These are phyloP conservation scores for Rattus rattus DNA, from an alignment of 2,113 vertebrate genomes.

Conservation along the genomic window DNA sequence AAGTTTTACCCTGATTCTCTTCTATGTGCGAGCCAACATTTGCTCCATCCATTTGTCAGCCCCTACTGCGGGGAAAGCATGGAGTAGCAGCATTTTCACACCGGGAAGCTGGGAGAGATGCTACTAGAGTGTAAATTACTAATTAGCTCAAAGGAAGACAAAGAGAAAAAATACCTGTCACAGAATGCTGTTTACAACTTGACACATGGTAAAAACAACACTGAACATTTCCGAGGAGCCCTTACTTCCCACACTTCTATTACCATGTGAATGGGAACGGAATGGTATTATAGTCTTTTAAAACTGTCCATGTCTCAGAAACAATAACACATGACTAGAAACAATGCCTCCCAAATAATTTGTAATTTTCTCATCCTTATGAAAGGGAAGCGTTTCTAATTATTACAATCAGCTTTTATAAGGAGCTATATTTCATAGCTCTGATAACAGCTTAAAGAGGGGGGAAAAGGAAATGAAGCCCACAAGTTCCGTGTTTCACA, in stretches of 20 bases:
- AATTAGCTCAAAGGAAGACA: constrained; percentile 82
- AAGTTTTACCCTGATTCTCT: constrained; percentile 56
- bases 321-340: constrained; percentile 62
- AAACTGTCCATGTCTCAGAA: constrained; percentile 70
- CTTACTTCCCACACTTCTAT: constrained; percentile 76
- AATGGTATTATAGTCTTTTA: constrained; percentile 63
- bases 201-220: constrained; percentile 76
- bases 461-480: not conserved
- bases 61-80: constrained; percentile 9
- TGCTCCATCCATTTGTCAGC: constrained; percentile 63
- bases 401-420: constrained; percentile 73
- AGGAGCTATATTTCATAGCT: constrained; percentile 68
- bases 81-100: constrained; percentile 72
- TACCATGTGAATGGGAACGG: constrained; percentile 75
- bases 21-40: constrained; percentile 67
- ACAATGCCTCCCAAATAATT: constrained; percentile 76
- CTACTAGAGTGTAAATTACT: constrained; percentile 79
- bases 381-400: constrained; percentile 73
- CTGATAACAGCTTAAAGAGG: not conserved
- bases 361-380: constrained; percentile 68
- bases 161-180: constrained; percentile 81
- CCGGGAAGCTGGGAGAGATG: constrained; percentile 67
- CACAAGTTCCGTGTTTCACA: constrained; percentile 27
- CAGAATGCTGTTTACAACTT: constrained; percentile 73
- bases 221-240: constrained; percentile 61